phyloP scores from a whole-genome alignment of 2,797 vertebrate species.

The Forpus xanthops region DNA sequence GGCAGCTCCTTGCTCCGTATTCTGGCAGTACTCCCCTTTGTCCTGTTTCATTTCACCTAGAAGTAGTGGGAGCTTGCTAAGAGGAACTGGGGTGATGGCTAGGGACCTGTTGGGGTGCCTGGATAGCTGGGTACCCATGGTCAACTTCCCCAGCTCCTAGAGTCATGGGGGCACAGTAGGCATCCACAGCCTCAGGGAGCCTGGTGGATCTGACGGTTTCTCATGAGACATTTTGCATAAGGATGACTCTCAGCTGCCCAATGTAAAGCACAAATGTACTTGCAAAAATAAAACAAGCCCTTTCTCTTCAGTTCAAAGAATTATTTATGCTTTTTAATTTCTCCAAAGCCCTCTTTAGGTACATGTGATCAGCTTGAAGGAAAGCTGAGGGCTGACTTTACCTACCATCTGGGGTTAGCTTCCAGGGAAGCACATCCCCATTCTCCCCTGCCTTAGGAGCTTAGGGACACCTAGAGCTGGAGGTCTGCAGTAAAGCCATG shows the following conservation, averaged over 20 bases:
- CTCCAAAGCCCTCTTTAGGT: neutral
- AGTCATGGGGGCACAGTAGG: rapidly evolving
- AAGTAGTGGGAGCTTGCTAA: rapidly evolving
- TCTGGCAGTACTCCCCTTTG: neutral
- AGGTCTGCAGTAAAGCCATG: neutral
- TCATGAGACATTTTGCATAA: neutral
- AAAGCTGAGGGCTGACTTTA: neutral
- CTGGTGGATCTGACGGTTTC: neutral
- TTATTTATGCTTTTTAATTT: neutral
- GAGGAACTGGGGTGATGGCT: neutral
- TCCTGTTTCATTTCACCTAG: neutral
- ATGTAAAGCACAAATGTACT: neutral
- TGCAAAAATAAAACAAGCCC: neutral
- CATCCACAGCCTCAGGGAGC: neutral
- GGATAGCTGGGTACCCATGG: neutral
- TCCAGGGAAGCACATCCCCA: neutral
- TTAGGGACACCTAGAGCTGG: neutral
- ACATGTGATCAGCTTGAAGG: rapidly evolving
- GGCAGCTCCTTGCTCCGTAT: neutral
- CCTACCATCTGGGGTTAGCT: neutral
- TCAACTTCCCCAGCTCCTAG: neutral
- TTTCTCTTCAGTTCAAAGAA: neutral
- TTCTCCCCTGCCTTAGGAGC: neutral
- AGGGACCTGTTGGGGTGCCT: neutral
- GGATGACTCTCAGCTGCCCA: neutral